A percentile compares a stretch with the other conserved stretches of the same genome.
These are phyloP conservation scores for Malaclemys terrapin DNA, from an alignment of 2,113 vertebrate genomes.

Conservation along the genomic window DNA sequence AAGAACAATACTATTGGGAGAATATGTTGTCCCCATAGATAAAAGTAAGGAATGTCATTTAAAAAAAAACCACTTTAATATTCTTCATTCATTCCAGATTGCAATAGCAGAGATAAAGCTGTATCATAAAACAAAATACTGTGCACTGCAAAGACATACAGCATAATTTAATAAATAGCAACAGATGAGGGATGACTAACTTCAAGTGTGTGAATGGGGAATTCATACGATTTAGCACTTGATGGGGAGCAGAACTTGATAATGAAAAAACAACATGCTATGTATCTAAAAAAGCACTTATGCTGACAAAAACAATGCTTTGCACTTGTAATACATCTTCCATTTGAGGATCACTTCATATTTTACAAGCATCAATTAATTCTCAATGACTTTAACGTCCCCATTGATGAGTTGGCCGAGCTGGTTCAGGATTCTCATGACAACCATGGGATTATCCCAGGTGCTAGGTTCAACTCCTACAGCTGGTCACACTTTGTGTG, in stretches of 20 bases:
- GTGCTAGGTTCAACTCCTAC: background rate
- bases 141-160: conserved; percentile 25
- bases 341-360: background rate
- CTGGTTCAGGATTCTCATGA: background rate
- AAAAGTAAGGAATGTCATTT: background rate
- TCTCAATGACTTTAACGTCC: background rate
- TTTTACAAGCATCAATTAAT: background rate
- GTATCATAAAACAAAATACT: conserved; percentile 5
- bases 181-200: conserved; percentile 35
- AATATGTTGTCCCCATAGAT: background rate
- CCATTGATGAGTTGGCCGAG: background rate
- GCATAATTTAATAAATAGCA: conserved; percentile 48
- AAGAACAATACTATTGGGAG: conserved; percentile 42
- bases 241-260: background rate
- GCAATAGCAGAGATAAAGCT: conserved; percentile 50
- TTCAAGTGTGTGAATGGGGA: background rate
- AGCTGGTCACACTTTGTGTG: background rate
- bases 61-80: background rate
- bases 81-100: conserved; percentile 45
- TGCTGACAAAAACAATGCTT: background rate
- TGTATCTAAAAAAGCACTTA: background rate
- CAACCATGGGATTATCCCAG: background rate
- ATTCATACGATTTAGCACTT: background rate
- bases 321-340: background rate
- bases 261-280: background rate